These are phyloP conservation scores for Torymus tubicola DNA, from an alignment of 2,888 invertebrate genomes.

Conservation along the genomic window DNA sequence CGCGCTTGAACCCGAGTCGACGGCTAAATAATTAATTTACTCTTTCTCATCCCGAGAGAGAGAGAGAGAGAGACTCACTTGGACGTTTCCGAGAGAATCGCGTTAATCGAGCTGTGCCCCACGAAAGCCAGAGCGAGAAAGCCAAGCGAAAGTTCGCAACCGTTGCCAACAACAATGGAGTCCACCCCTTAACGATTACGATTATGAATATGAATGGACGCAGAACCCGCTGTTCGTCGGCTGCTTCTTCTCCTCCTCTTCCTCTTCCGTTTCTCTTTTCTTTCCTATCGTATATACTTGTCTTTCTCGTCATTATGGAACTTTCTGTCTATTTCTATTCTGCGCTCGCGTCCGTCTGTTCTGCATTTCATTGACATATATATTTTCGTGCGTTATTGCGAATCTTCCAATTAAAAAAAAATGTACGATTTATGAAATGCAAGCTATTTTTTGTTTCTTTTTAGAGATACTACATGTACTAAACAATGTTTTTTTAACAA, in stretches of 20 bases:
- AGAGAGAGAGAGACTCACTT: slow-evolving; percentile 45
- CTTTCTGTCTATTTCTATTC: slow-evolving; percentile 21
- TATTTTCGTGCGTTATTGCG: too few species aligned
- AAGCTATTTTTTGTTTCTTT: too few species aligned
- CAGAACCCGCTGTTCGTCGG: slow-evolving; percentile 18
- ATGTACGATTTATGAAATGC: too few species aligned
- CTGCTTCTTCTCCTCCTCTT: slow-evolving; percentile 24
- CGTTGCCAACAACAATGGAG: slow-evolving; percentile 59
- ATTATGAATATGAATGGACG: slow-evolving; percentile 62
- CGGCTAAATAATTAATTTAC: slow-evolving; percentile 57
- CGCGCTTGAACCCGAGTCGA: slow-evolving; percentile 8
- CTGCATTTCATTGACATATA: too few species aligned
- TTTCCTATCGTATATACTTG: not conserved
- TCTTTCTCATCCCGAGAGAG: slow-evolving; percentile 51
- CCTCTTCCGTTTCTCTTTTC: slow-evolving; percentile 35
- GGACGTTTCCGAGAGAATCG: slow-evolving; percentile 58
- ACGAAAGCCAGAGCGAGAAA: slow-evolving; percentile 27
- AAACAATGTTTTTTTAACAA: too few species aligned
- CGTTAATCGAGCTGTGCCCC: slow-evolving; percentile 56
- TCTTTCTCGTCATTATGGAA: slow-evolving; percentile 30
- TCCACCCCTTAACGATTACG: slow-evolving; percentile 61
- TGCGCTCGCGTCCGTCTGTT: not conserved
- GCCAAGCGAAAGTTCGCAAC: slow-evolving; percentile 56
- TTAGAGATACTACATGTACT: too few species aligned
- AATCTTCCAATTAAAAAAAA: too few species aligned